These are phyloP conservation scores for Trogon surrucura DNA, from an alignment of 2,113 vertebrate genomes.

Conservation along the genomic window DNA sequence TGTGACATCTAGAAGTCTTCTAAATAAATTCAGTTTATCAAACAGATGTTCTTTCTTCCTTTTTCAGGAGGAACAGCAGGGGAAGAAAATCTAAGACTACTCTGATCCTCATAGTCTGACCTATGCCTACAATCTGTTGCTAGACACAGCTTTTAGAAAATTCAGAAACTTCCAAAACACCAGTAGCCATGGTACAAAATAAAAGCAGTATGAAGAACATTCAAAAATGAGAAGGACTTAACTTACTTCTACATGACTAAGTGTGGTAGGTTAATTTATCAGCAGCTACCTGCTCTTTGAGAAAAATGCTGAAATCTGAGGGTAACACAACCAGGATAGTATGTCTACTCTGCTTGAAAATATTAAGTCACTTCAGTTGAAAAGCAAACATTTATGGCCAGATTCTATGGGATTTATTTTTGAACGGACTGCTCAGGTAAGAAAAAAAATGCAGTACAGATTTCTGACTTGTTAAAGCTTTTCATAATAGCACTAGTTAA, in stretches of 20 bases:
- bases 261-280: neutral
- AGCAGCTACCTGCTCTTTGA: neutral
- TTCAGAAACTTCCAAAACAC: neutral
- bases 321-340: neutral
- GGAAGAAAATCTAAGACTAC: neutral
- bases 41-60: neutral
- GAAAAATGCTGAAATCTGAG: neutral
- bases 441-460: neutral
- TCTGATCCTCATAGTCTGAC: neutral
- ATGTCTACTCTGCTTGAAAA: neutral
- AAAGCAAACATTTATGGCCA: neutral
- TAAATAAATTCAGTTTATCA: neutral
- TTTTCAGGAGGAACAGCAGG: neutral
- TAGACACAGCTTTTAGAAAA: neutral
- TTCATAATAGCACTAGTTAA: neutral
- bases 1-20: neutral
- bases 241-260: neutral
- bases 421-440: rapidly evolving
- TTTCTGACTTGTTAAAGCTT: neutral
- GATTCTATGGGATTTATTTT: neutral
- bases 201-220: neutral
- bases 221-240: neutral
- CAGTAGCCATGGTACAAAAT: neutral
- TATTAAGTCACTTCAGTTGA: neutral
- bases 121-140: neutral